phyloP scores from a whole-genome alignment of 1,140 invertebrate species.

The Polypedilum vanderplanki region DNA sequence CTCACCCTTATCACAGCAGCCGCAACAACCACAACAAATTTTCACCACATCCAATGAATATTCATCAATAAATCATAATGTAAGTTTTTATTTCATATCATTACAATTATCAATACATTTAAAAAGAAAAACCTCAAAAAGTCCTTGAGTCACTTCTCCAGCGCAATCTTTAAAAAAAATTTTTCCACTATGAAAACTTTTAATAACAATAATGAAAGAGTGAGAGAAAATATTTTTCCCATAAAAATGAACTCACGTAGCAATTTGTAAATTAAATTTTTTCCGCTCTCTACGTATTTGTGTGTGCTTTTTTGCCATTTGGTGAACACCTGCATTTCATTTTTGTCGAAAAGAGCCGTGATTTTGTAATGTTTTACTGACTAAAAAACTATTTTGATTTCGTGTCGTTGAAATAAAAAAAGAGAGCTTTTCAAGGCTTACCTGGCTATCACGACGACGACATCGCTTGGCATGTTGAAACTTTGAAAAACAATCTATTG shows the following conservation, averaged over 20 bases:
- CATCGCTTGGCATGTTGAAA: background rate
- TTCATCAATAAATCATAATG: constrained; percentile 17
- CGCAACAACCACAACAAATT: constrained; percentile 29
- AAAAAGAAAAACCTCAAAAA: background rate
- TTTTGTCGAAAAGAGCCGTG: constrained; percentile 27
- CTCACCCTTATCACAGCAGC: constrained; percentile 31
- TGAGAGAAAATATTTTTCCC: background rate
- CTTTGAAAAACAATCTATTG: background rate
- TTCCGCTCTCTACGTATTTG: constrained; percentile 20
- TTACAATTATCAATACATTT: background rate
- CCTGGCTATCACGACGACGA: background rate
- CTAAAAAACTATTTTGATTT: background rate
- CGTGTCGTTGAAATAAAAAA: constrained; percentile 15
- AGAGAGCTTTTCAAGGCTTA: background rate
- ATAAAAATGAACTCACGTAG: constrained; percentile 25
- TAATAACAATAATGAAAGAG: background rate
- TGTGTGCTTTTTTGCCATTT: constrained; percentile 21
- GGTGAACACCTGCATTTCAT: constrained; percentile 28
- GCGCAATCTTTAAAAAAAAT: background rate
- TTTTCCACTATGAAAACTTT: background rate
- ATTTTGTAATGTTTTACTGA: constrained; percentile 21
- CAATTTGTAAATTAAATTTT: constrained; percentile 28
- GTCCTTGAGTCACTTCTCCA: background rate
- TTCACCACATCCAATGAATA: constrained; percentile 10
- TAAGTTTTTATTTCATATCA: background rate